Conservation (phyloP, 2,797 vertebrate species). For the Syngnathus acus region DNA sequence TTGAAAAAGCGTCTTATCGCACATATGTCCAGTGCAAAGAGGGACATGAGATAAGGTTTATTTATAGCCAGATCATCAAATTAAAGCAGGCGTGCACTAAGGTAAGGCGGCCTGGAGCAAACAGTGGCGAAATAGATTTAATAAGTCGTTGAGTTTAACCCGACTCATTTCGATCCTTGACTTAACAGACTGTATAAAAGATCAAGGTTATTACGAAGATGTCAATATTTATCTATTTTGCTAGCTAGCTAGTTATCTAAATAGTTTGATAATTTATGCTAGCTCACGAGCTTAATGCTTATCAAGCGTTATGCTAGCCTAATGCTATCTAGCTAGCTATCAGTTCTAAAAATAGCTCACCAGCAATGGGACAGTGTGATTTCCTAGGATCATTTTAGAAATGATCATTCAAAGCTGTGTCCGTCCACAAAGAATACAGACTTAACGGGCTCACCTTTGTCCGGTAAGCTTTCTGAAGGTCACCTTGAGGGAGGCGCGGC, state of each 20-base stretch:
- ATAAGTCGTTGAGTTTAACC: background rate
- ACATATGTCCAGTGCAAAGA: conserved; percentile 6
- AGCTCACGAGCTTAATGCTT: no score
- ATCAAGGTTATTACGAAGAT: background rate
- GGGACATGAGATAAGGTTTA: conserved; percentile 4
- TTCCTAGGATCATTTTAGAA: no score
- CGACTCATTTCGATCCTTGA: background rate
- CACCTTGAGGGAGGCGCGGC: background rate
- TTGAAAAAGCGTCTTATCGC: conserved; percentile 1
- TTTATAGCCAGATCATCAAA: conserved; percentile 5
- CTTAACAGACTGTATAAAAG: background rate
- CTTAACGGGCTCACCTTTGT: background rate
- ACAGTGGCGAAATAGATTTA: background rate
- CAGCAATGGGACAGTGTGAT: no score
- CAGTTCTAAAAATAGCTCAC: no score
- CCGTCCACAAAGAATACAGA: background rate
- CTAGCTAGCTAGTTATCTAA: no score
- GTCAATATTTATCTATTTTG: no score
- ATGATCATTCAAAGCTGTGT: background rate
- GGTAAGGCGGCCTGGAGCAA: background rate
- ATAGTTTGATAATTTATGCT: no score
- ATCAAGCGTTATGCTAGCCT: no score
- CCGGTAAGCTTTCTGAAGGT: background rate
- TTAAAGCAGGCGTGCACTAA: background rate
- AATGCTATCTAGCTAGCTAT: no score